Evolutionary conservation across 1,140 invertebrate genomes (phyloP), one percentile per base, ranked within the genome.

Genomic region (Papilio xuthus): DNA sequence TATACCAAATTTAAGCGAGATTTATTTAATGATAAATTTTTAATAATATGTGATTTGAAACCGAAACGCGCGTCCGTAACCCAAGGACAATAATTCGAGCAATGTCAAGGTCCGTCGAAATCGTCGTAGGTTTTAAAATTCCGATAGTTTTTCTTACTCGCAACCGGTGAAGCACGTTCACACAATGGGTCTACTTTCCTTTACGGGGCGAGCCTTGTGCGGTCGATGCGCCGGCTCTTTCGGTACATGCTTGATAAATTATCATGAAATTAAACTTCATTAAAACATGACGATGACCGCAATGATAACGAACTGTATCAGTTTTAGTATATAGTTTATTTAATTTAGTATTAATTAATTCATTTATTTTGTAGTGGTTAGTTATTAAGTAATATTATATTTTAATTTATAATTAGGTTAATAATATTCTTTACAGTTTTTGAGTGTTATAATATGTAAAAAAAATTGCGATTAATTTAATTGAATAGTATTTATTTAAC

Each of bases 121-220:
- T 67, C 78, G 44, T 69, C 78, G 41, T 10, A 80, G 80, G 80
- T 81, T 76, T 88, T 89, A 84, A 85, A 84, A 90, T 88, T 85
- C 87, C 78, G 70, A 69, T 60, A 86, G 83, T 84, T 87, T 89
- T 90, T 89, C 88, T 84, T 82, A 82, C 89, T 85, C 89, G 89
- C 87, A 90, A 86, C 86, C 89, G 86, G 71, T 42, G 67, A 15
- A 26, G 80, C 78, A 77, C 79, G 78, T 78, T 80, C 74, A 74
- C 78, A 93, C 89, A 93, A 93, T 93, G 84, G 85, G 83, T 81
- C 89, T 77, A 86, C 89, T 87, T 90, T 89, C 91, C 90, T 88
- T 92, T 91, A 71, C 50, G 82, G 87, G 90, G 73, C 67, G 60
- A 67, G 32, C 90, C 87, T 79, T 89, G 53, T 90, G 85, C 23